A percentile compares a stretch with the other conserved stretches of the same genome.
These are phyloP conservation scores for Centropus bengalensis DNA, from an alignment of 2,113 vertebrate species.

Conservation along the genomic window DNA sequence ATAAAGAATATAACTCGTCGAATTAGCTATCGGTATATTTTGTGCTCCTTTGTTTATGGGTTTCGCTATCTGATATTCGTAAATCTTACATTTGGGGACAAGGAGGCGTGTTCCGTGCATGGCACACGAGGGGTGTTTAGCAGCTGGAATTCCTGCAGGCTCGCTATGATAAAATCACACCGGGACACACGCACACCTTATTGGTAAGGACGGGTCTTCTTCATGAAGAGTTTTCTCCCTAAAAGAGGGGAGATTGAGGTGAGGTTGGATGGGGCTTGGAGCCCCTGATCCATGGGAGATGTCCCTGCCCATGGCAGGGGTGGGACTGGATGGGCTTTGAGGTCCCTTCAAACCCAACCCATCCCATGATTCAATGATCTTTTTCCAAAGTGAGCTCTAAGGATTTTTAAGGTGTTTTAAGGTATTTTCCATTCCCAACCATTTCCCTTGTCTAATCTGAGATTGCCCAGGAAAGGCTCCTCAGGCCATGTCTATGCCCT, in stretches of 20 bases:
- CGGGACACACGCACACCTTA: background rate
- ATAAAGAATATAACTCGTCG: constrained; percentile 34
- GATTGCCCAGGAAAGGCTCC: background rate
- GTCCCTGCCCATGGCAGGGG: no score
- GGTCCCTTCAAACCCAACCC: no score
- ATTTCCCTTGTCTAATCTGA: background rate
- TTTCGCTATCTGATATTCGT: constrained; percentile 37
- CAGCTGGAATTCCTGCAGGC: background rate
- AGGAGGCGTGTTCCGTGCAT: background rate
- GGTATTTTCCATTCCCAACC: no score
- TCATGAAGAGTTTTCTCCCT: background rate
- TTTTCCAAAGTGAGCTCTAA: no score
- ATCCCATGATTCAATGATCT: no score
- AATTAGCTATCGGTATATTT: constrained; percentile 39
- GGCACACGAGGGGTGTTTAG: background rate
- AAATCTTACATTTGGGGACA: background rate
- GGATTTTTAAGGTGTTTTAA: no score
- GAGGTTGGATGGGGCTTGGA: no score
- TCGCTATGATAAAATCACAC: background rate
- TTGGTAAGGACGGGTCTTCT: background rate
- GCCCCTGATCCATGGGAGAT: no score
- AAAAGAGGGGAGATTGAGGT: no score
- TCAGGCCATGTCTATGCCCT: background rate
- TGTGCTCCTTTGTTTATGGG: constrained; percentile 5
- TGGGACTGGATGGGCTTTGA: no score